These are phyloP conservation scores for Enhydra lutris DNA, from an alignment of 2,113 vertebrate genomes.

Conservation along the genomic window DNA sequence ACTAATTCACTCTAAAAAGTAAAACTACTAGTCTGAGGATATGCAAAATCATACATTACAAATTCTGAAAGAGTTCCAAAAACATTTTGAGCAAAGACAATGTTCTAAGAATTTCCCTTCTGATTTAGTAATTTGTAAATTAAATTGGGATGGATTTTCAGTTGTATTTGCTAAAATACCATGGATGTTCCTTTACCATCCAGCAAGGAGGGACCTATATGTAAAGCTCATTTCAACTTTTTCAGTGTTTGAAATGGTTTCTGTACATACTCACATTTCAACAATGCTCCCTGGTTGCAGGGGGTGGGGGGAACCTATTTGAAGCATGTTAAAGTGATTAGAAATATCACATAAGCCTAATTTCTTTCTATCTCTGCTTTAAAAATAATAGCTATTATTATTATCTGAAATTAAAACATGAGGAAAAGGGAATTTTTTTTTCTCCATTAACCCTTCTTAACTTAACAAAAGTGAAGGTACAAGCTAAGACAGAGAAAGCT, in stretches of 20 bases:
- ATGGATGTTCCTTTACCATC: not conserved
- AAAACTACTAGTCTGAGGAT: not conserved
- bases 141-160: not conserved
- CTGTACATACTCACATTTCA: not conserved
- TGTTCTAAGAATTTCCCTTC: not conserved
- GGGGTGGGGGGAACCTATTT: not conserved
- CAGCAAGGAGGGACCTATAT: not conserved
- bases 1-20: not conserved
- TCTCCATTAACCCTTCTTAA: not conserved
- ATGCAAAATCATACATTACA: not conserved
- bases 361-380: slow-evolving; percentile 12
- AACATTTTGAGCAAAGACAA: not conserved
- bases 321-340: not conserved
- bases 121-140: not conserved
- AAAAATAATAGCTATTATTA: slow-evolving; percentile 47
- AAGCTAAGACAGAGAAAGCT: not conserved
- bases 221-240: not conserved
- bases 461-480: not conserved
- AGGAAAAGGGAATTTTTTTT: not conserved
- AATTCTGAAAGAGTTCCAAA: not conserved
- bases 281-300: not conserved
- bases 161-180: slow-evolving; percentile 13
- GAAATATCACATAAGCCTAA: not conserved
- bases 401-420: slow-evolving; percentile 41
- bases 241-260: not conserved